phyloP scores from a whole-genome alignment of 1,140 invertebrate genomes.

The Neodiprion lecontei region DNA sequence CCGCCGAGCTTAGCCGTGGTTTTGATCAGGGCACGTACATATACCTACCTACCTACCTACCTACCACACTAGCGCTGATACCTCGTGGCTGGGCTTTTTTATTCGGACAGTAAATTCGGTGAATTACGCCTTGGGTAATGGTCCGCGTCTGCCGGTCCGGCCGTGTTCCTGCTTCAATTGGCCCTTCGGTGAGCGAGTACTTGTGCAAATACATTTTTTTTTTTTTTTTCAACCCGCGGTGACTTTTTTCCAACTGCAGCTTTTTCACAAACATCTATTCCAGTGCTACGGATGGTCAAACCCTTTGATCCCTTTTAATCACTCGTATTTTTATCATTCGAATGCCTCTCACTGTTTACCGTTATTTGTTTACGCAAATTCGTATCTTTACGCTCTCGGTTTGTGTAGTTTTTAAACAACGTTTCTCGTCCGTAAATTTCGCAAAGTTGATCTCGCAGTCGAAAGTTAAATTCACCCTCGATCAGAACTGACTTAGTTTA shows the following conservation, averaged over 20 bases:
- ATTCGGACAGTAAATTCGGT: not conserved
- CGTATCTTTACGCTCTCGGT: not conserved
- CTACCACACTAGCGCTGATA: not conserved
- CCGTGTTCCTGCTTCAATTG: too few species aligned
- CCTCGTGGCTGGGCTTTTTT: not conserved
- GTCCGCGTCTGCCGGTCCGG: too few species aligned
- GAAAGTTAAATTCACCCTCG: not conserved
- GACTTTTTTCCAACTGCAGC: too few species aligned
- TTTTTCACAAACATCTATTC: not conserved
- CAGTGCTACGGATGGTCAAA: not conserved
- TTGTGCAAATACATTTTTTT: too few species aligned
- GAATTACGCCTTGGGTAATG: not conserved
- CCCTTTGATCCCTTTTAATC: not conserved
- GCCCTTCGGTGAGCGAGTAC: too few species aligned
- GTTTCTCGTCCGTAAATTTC: not conserved
- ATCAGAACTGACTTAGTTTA: not conserved
- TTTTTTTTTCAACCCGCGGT: too few species aligned
- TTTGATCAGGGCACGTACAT: not conserved
- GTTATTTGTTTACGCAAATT: not conserved
- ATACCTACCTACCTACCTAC: too few species aligned
- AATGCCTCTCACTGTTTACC: too few species aligned
- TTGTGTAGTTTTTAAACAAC: not conserved
- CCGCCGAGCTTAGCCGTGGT: not conserved
- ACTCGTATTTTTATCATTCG: too few species aligned
- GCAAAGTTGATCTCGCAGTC: not conserved